Percentiles rank a stretch among this genome's conserved stretches.
phyloP scores from a whole-genome alignment of 2,797 vertebrate genomes.

The Sebastes taczanowskii region DNA sequence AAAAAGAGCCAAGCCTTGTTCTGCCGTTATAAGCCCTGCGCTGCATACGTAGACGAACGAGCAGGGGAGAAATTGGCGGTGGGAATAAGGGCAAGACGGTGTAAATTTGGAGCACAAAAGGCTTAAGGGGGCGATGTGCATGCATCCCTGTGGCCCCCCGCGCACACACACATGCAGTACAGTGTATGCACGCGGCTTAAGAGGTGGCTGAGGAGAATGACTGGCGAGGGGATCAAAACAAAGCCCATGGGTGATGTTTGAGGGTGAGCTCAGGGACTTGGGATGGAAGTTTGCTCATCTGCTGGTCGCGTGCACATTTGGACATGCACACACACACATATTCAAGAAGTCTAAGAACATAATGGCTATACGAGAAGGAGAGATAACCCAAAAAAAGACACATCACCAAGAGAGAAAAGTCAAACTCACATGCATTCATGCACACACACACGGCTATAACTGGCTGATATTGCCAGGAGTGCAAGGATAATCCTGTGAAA shows the following conservation, averaged over 20 bases:
- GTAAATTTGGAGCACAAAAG: constrained; percentile 75
- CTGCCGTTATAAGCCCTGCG: constrained; percentile 58
- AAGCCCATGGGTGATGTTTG: constrained; percentile 74
- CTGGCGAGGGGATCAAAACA: constrained; percentile 75
- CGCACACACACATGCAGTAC: constrained; percentile 35
- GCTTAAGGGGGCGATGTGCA: constrained; percentile 69
- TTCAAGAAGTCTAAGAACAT: constrained; percentile 28
- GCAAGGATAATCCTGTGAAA: constrained; percentile 63
- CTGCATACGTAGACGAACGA: constrained; percentile 54
- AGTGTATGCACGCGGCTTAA: constrained; percentile 56
- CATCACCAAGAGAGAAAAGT: constrained; percentile 33
- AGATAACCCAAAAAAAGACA: constrained; percentile 41
- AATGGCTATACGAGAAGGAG: constrained; percentile 47
- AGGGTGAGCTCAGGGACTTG: constrained; percentile 62
- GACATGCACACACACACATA: constrained; percentile 29
- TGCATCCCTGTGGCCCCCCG: constrained; percentile 52
- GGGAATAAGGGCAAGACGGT: constrained; percentile 72
- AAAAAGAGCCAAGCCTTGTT: constrained; percentile 69
- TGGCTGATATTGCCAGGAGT: constrained; percentile 51
- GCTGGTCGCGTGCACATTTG: constrained; percentile 30
- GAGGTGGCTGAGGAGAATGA: constrained; percentile 63
- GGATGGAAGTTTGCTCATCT: constrained; percentile 54
- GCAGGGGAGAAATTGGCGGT: constrained; percentile 68
- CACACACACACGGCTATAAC: constrained; percentile 24
- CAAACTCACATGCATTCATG: constrained; percentile 11